Evolutionary conservation across 1,140 invertebrate species (phyloP).

Genomic region (Amphibalanus amphitrite): DNA sequence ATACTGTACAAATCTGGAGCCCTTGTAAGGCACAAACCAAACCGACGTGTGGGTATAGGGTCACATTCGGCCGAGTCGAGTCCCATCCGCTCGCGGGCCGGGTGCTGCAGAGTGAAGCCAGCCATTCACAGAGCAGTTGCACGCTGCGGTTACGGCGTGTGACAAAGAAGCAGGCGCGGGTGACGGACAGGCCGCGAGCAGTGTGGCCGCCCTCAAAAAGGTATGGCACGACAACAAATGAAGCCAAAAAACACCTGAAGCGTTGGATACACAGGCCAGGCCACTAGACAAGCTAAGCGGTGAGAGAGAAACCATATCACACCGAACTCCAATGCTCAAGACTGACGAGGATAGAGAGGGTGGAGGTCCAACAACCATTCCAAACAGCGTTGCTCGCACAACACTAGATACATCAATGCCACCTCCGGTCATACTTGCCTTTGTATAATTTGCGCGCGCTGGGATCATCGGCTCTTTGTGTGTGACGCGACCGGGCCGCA

Average conservation of each 20-base stretch:
- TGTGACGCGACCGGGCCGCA: not conserved
- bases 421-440: not conserved
- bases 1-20: not conserved
- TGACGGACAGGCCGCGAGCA: not conserved
- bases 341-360: not conserved
- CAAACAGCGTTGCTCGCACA: not conserved
- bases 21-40: not conserved
- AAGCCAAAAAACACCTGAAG: slow-evolving; percentile 1
- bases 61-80: not conserved
- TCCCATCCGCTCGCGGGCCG: not conserved
- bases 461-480: not conserved
- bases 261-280: not conserved
- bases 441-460: not conserved
- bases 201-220: not conserved
- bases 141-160: not conserved
- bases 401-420: not conserved
- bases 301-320: not conserved
- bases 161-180: not conserved
- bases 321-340: not conserved
- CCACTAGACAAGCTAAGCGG: not conserved
- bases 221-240: not conserved
- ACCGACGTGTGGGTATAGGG: not conserved
- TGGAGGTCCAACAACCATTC: not conserved
- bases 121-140: not conserved
- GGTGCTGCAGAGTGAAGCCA: not conserved